Evolutionary conservation across 2,797 vertebrate genomes (phyloP), one percentile per base, ranked within the genome.

Genomic region (Agapornis canus): DNA sequence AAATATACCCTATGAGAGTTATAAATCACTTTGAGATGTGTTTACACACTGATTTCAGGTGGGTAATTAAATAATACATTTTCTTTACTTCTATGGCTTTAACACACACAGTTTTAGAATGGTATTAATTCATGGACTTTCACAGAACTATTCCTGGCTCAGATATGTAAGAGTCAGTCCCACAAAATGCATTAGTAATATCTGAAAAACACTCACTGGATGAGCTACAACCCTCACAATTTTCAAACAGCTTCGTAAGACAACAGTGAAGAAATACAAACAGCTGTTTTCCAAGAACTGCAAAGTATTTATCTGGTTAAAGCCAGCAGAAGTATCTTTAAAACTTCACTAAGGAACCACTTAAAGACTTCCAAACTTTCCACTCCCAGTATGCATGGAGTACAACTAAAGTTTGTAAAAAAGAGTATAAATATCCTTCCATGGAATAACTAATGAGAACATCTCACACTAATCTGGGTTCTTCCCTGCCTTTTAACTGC

Each of bases 381-480:
- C 45, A 68, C 39, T 92, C 48, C 64, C 59, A 13, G 78, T 82
- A 72, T 54, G 39, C 49, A 61, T 17, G n/a, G 20, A 92, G 54
- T 71, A 49, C 75, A 78, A 73, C 16, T 51, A 51, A 92, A 91
- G 45, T 89, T 94, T 90, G 49, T 52, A 95, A 61, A 52, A 82
- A 82, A 51, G 7, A 51, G 12, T 68, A 96, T 82, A 92, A 92
- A 96, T 87, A 94, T 59, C 49, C 37, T 89, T 76, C 78, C 81
- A 69, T 57, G 66, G 60, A 94, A 94, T 80, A 89, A 96, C 82
- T 92, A 91, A 82, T 84, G 77, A 94, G 77, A 95, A 90, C 8
- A 29, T 90, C 80, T 90, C 68, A 88, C 75, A 93, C 48, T 93
- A 80, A 87, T 92, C 43, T 86, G 72, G 59, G 61, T 68, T 92